Percentiles rank a stretch among this genome's conserved stretches.
These are phyloP conservation scores for Dilophus febrilis DNA, from an alignment of 2,888 invertebrate genomes.

Conservation along the genomic window DNA sequence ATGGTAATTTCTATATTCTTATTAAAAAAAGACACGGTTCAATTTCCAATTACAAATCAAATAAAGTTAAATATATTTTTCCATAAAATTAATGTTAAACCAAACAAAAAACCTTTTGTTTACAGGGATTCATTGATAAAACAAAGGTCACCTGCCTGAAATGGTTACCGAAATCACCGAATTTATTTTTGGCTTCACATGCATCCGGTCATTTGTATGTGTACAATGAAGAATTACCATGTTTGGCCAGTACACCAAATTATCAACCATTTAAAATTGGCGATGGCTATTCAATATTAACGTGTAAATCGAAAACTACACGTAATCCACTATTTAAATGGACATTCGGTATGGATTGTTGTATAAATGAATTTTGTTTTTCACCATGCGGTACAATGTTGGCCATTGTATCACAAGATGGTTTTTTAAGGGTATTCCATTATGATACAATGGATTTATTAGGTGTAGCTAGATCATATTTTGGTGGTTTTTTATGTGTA, in stretches of 20 bases:
- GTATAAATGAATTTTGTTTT: constrained; percentile 93
- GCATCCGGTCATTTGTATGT: constrained; percentile 93
- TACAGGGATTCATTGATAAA: constrained; percentile 30
- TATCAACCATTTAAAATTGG: constrained; percentile 93
- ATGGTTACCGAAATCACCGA: constrained; percentile 92
- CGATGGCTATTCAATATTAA: constrained; percentile 84
- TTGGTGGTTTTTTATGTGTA: constrained; percentile 93
- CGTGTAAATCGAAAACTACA: constrained; percentile 90
- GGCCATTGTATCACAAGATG: constrained; percentile 89
- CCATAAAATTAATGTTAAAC: too few species aligned
- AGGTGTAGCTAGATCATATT: constrained; percentile 88
- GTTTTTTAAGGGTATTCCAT: constrained; percentile 87
- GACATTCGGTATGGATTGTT: constrained; percentile 65
- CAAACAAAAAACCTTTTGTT: too few species aligned
- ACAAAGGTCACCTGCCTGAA: constrained; percentile 75
- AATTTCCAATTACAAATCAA: too few species aligned
- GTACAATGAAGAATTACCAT: constrained; percentile 89
- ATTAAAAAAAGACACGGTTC: too few species aligned
- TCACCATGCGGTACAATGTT: constrained; percentile 86
- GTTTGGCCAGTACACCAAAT: constrained; percentile 77
- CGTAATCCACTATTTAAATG: constrained; percentile 90
- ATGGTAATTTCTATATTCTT: too few species aligned
- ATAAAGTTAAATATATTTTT: too few species aligned
- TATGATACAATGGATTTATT: constrained; percentile 94
- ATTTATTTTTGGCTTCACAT: constrained; percentile 87